Percentiles rank a stretch among this genome's conserved stretches.
Evolutionary conservation across 2,113 vertebrate species (phyloP).

Genomic region (Euleptes europaea): DNA sequence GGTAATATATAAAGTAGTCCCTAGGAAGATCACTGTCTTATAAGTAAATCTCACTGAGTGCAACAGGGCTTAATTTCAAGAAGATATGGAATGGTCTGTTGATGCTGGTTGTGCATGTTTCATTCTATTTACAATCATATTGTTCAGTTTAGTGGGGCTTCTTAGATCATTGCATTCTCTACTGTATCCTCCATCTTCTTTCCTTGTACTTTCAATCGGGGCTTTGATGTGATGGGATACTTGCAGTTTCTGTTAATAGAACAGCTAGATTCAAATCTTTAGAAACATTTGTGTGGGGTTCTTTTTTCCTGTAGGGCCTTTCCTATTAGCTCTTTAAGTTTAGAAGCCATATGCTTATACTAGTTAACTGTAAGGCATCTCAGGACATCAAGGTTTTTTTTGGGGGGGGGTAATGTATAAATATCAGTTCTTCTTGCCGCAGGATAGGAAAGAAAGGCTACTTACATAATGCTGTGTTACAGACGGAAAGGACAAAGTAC

Average conservation of each 20-base stretch:
- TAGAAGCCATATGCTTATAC: constrained; percentile 35
- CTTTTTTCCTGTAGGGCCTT: constrained; percentile 12
- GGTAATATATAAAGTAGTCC: no score
- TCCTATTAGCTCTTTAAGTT: constrained; percentile 31
- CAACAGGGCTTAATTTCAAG: no score
- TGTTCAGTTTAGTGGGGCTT: not conserved
- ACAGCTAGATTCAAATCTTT: not conserved
- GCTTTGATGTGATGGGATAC: not conserved
- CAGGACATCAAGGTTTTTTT: constrained; percentile 1
- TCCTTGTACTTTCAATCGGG: not conserved
- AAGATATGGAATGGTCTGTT: no score
- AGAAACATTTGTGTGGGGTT: not conserved
- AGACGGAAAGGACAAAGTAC: constrained; percentile 43
- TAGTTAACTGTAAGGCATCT: constrained; percentile 51
- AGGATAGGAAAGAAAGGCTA: constrained; percentile 46
- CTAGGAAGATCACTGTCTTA: no score
- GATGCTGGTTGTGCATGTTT: no score
- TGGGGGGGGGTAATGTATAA: constrained; percentile 42
- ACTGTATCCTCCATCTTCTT: not conserved
- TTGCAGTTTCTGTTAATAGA: not conserved
- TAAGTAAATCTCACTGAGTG: no score
- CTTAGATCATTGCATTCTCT: not conserved
- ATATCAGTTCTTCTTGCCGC: constrained; percentile 44
- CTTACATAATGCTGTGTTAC: constrained; percentile 32
- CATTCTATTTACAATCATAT: not conserved